A percentile compares a stretch with the other conserved stretches of the same genome.
Evolutionary conservation across 1,140 invertebrate species (phyloP).

Genomic region (Mactra quadrangularis): DNA sequence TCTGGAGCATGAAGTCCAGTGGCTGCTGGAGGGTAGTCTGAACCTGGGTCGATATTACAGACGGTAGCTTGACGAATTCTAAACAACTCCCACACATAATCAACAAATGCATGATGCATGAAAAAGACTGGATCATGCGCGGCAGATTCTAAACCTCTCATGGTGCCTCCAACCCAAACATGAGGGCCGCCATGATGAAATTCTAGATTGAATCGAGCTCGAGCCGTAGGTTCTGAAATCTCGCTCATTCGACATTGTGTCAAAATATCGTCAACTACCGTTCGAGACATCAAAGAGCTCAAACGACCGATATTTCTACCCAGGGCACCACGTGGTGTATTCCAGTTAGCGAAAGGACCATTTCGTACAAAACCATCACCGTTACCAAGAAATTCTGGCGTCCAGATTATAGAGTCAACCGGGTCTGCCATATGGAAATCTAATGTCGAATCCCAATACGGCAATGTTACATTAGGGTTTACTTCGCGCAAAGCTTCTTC

Average conservation of each 20-base stretch:
- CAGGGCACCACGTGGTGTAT: constrained; percentile 40
- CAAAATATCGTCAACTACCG: constrained; percentile 12
- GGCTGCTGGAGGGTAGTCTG: constrained; percentile 37
- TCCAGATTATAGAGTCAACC: constrained; percentile 80
- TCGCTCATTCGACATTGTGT: constrained; percentile 34
- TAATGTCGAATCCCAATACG: constrained; percentile 82
- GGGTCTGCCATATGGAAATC: constrained; percentile 77
- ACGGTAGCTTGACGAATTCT: constrained; percentile 35
- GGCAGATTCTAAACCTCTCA: constrained; percentile 72
- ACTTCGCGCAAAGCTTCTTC: constrained; percentile 67
- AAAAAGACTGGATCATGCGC: constrained; percentile 83
- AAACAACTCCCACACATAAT: constrained; percentile 76
- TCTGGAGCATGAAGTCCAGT: constrained; percentile 8
- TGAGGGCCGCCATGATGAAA: constrained; percentile 71
- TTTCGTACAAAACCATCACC: constrained; percentile 80
- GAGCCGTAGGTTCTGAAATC: constrained; percentile 33
- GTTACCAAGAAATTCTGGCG: constrained; percentile 79
- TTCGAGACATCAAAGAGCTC: constrained; percentile 20
- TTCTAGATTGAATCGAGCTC: constrained; percentile 68
- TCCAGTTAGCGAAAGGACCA: constrained; percentile 79
- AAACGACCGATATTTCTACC: constrained; percentile 50
- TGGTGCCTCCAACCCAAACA: constrained; percentile 73
- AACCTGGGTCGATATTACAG: constrained; percentile 41
- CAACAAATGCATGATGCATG: constrained; percentile 83
- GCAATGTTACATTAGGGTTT: constrained; percentile 72